These are phyloP conservation scores for Melanotaenia maccullochi DNA, from an alignment of 2,797 vertebrate species.

Conservation along the genomic window DNA sequence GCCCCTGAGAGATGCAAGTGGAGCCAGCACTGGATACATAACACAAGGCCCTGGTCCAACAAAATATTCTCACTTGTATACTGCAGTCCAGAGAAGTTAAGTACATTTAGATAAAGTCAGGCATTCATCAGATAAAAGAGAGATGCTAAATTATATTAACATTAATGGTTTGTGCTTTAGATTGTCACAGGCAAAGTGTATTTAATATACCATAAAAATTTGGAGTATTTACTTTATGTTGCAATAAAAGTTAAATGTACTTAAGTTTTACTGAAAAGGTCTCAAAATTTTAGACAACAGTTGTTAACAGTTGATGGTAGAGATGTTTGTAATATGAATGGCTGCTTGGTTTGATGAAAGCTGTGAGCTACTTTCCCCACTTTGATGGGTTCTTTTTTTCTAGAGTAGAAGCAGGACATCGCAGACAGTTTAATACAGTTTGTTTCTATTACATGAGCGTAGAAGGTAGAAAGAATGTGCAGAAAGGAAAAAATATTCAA, in stretches of 20 bases:
- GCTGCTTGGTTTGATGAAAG: conserved; percentile 27
- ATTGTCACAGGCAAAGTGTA: neutral
- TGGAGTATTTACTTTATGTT: neutral
- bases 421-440: neutral
- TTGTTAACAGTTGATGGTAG: conserved; percentile 9
- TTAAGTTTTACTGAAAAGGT: neutral
- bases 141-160: neutral
- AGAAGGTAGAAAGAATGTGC: conserved; percentile 5
- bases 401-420: neutral
- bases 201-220: neutral
- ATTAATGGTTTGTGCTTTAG: neutral
- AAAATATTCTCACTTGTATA: conserved; percentile 79
- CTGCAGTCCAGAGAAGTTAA: conserved; percentile 81
- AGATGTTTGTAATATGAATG: neutral
- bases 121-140: conserved; percentile 3
- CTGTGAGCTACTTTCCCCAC: neutral
- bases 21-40: conserved; percentile 71
- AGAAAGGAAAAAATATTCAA: conserved; percentile 1
- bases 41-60: conserved; percentile 74
- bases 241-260: neutral
- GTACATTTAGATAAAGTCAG: conserved; percentile 13
- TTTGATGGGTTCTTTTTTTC: conserved; percentile 4
- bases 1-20: conserved; percentile 75
- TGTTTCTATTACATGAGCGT: conserved; percentile 14
- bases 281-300: neutral